Evolutionary conservation across 2,113 vertebrate species (phyloP), one percentile per base, ranked within the genome.

Genomic region (Nothobranchius furzeri): DNA sequence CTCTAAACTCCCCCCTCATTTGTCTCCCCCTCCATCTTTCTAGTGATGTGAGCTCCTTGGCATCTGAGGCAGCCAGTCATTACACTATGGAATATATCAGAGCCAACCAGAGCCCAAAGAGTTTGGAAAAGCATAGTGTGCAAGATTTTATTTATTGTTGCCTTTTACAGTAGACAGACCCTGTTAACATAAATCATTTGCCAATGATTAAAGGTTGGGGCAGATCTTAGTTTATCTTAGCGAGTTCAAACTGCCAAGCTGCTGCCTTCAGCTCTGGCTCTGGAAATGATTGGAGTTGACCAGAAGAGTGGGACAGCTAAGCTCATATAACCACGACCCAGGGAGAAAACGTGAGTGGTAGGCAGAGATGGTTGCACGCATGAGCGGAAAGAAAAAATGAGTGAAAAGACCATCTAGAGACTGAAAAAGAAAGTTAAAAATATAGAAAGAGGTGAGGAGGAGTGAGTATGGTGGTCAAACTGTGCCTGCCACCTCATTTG

Each of bases 401-500:
- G 64, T 46, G 75, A 73, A 62, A 73, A 69, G 61, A 53, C 2
- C 42, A 53, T 56, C 30, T 53, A 49, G 43, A 70, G 65, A 62
- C 62, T 71, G 78, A 52, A 61, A 82, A 60, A 70, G 76, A 78
- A 68, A 84, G 85, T 71, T 59, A 68, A 78, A 85, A 75, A 65
- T 53, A 78, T 30, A 64, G 30, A 63, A 60, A 64, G 70, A 62
- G 68, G 53, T 83, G 84, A 79, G 70, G 76, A 69, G 78, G 85
- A 79, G 80, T 64, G 70, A 78, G 76, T 85, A 83, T 75, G 88
- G 82, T 87, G 82, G 81, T 84, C 75, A 70, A 66, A 82, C 45
- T 36, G 37, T 75, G 79, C 64, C 75, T 64, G 76, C 75, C 85
- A 85, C 85, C 85, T 90, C 85, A 83, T 89, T 84, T 83, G 78